These are phyloP conservation scores for Cettia cetti DNA, from an alignment of 2,113 vertebrate genomes.

Conservation along the genomic window DNA sequence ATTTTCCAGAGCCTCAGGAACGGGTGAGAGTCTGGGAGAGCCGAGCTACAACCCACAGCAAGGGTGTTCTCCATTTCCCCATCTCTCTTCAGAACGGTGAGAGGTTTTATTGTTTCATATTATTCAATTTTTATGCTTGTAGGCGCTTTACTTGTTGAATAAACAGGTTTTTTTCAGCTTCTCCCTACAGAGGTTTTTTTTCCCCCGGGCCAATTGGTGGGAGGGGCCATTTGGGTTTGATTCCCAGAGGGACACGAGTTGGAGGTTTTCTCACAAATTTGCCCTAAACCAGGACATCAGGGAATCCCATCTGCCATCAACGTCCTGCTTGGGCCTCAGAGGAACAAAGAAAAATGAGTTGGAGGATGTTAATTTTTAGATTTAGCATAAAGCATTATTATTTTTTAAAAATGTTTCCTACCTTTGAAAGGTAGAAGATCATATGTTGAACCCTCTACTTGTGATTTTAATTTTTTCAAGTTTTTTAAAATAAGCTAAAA, in stretches of 20 bases:
- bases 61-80: neutral
- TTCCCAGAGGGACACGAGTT: neutral
- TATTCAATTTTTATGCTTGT: neutral
- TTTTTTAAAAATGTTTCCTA: neutral
- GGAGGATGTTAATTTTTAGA: neutral
- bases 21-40: neutral
- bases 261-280: neutral
- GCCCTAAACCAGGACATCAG: neutral
- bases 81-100: neutral
- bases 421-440: neutral
- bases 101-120: neutral
- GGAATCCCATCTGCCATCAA: neutral
- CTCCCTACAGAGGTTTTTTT: neutral
- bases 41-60: neutral
- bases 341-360: neutral
- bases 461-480: neutral
- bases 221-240: neutral
- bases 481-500: neutral
- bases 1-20: neutral
- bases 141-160: neutral
- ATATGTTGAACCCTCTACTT: neutral
- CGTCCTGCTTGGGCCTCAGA: neutral
- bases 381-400: neutral
- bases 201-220: neutral
- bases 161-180: neutral